Evolutionary conservation across 2,888 invertebrate genomes (phyloP), one percentile per base, ranked within the genome.

Genomic region (Tineola bisselliella): DNA sequence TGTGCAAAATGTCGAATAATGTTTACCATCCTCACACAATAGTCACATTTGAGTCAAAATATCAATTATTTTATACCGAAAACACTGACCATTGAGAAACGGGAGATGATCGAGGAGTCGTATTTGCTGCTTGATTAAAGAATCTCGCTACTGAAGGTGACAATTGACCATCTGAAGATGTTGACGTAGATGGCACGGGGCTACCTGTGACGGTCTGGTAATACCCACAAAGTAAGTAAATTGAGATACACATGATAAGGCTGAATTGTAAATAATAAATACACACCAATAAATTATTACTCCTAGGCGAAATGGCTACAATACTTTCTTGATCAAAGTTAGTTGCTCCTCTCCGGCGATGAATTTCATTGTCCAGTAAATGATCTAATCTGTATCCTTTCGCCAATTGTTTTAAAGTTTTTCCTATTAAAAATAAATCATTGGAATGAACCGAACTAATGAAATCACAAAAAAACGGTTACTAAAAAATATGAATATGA

Each of bases 81-180:
- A 43, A 17, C 11, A 57, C 58, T 38, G 57, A 62, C 12, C n/a
- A 15, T 25, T 75, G 71, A 18, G 78, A 66, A 15, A 63, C 61
- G 1, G 68, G 62, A 17, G 67, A 58, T 30, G 65, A 63, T 61
- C 70, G 70, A 43, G 82, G 74, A n/a, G 75, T 73, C 61, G 83
- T 65, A 2, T 74, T 70, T 0, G 77, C 62, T 38, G 83, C 79
- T 68, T 84, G 79, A 64, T 81, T 67, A 63, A 87, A 87, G 67
- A 87, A 87, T 64, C 75, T 73, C 11, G 84, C 84, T 6, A 87
- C 87, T 1, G 86, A 84, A 10, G 87, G 87, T 5, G 87, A 87
- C 54, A 86, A 68, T 64, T 78, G 80, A 64, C 79, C 71, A 4
- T 68, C 65, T 13, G 72, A 68, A 1, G 65, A 61, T 8, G 62